phyloP scores from a whole-genome alignment of 1,140 invertebrate species.

The Steinernema khuongi region DNA sequence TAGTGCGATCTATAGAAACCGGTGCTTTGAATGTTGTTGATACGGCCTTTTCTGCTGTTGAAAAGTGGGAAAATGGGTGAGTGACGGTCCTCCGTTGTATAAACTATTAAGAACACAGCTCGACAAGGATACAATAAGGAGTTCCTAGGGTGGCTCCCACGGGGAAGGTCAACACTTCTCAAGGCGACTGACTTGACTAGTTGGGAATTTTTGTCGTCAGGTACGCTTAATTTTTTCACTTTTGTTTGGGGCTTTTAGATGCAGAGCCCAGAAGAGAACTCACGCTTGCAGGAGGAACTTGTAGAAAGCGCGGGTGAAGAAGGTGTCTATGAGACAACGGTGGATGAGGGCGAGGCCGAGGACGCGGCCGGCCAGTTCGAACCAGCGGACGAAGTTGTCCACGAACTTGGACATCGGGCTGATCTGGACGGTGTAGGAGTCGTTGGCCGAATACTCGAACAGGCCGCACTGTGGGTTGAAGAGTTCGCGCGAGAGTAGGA shows the following conservation, averaged over 20 bases:
- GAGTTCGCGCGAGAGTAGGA: conserved; percentile 84
- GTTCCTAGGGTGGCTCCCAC: too few relatives aligned
- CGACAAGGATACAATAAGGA: too few relatives aligned
- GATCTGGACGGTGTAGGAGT: conserved; percentile 94
- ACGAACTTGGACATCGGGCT: conserved; percentile 94
- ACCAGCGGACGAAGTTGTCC: conserved; percentile 96
- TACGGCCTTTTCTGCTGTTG: too few relatives aligned
- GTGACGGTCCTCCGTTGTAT: too few relatives aligned
- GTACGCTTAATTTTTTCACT: too few relatives aligned
- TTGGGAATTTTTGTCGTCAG: too few relatives aligned
- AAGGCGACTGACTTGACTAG: too few relatives aligned
- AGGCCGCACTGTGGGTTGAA: conserved; percentile 97
- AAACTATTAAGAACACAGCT: too few relatives aligned
- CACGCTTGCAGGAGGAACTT: conserved; percentile 80
- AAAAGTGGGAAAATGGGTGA: too few relatives aligned
- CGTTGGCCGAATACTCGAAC: conserved; percentile 94
- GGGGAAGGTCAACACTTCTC: too few relatives aligned
- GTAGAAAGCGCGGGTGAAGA: conserved; percentile 93
- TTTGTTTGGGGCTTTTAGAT: too few relatives aligned
- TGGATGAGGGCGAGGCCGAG: conserved; percentile 87
- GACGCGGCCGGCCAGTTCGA: conserved; percentile 86
- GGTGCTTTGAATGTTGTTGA: background rate
- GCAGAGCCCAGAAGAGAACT: conserved; percentile 50
- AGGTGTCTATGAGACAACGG: conserved; percentile 89
- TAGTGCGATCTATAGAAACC: background rate